Evolutionary conservation across 2,797 vertebrate species (phyloP), one percentile per base, ranked within the genome.

Genomic region (Mormyrus hasselquistii): DNA sequence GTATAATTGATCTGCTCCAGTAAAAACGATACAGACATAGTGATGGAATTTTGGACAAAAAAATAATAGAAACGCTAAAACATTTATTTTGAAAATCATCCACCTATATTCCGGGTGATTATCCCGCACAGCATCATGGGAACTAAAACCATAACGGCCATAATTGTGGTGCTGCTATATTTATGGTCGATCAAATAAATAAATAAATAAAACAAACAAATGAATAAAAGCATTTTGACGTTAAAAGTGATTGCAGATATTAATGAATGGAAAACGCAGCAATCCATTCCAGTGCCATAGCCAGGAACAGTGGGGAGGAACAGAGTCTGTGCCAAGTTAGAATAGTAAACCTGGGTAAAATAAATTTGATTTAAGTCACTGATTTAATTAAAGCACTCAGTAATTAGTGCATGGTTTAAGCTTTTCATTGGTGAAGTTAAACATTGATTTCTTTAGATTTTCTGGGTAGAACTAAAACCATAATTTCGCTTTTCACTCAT

Each of bases 341-440:
- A 73, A 73, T 34, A 73, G 65, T 16, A 16, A 34, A 4, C 3
- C 29, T 12, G 62, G 29, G 25, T 69, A 69, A 73, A 73, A 73
- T 73, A 73, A 12, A 38, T 73, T 16, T 73, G 22, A 73, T 38
- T 73, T 12, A 73, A 34, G 34, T 34, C 25, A 34, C 65, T 73
- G 16, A 79, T 79, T 79, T 79, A 79, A 79, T 44, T 79, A 79
- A 79, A 29, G 4, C 47, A 89, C 34, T 53, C 44, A 89, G 29
- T 38, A 89, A 57, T 53, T 87, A 87, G 59, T 79, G 69, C 9
- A 88, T 29, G 73, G 16, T 79, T 79, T 44, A 29, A 79, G 38
- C 73, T 79, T 79, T 29, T 41, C 16, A 44, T 44, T 16, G 73
- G 34, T 79, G 73, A 44, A 44, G 34, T n/a, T 41, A 8, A 79